Percentiles rank a stretch among this genome's conserved stretches.
Conservation (phyloP, 2,113 vertebrate species). For the Eolophus roseicapilla region DNA sequence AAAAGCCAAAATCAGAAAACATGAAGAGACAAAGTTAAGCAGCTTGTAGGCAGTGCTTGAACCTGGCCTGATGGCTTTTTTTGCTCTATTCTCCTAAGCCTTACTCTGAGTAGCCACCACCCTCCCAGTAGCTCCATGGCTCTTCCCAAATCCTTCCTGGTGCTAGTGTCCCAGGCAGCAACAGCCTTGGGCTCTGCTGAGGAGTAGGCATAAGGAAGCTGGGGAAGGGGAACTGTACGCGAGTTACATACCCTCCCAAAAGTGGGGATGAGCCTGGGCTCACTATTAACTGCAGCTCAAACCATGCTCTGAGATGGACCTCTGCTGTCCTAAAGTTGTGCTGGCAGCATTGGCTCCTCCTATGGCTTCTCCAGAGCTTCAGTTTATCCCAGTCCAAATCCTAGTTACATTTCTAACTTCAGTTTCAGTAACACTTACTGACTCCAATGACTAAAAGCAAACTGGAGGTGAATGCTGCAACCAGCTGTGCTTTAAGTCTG, state of each 20-base stretch:
- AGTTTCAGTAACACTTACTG: neutral
- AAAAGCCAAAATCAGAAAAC: neutral
- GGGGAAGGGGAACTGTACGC: neutral
- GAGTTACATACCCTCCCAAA: neutral
- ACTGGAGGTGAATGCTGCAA: neutral
- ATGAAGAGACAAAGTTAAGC: neutral
- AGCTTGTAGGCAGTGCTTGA: neutral
- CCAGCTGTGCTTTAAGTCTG: neutral
- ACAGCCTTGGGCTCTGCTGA: neutral
- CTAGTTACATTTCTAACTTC: neutral
- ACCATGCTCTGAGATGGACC: neutral
- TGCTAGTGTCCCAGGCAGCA: neutral
- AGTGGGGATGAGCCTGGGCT: neutral
- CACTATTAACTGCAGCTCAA: neutral
- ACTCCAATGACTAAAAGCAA: neutral
- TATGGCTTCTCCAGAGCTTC: neutral
- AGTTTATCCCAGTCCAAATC: neutral
- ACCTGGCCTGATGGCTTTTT: neutral
- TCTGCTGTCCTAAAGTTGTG: neutral
- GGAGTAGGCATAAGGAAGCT: fast-evolving
- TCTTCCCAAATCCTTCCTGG: neutral
- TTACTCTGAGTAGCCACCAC: fast-evolving
- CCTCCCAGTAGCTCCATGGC: neutral
- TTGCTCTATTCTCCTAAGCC: neutral
- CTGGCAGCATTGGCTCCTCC: neutral